A percentile compares a stretch with the other conserved stretches of the same genome.
Evolutionary conservation across 2,113 vertebrate species (phyloP).

Genomic region (Cacatua alba): DNA sequence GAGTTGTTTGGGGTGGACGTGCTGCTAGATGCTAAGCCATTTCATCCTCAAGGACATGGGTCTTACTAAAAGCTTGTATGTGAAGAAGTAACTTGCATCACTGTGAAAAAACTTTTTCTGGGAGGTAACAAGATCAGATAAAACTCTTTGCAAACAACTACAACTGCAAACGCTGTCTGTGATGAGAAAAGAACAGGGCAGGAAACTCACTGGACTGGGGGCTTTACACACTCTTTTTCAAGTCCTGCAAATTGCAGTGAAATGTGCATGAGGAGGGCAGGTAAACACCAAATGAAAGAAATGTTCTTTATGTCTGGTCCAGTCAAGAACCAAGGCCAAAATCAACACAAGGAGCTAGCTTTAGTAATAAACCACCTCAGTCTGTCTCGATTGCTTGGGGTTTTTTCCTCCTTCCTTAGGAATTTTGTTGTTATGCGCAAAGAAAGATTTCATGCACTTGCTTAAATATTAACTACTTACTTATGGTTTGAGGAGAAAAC

Average conservation of each 20-base stretch:
- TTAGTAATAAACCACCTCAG: conserved; percentile 10
- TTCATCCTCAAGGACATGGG: not conserved
- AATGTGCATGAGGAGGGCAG: not conserved
- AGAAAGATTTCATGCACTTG: not conserved
- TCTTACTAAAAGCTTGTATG: not conserved
- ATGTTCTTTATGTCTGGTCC: not conserved
- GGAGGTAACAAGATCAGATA: not conserved
- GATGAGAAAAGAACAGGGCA: not conserved
- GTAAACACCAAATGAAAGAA: not conserved
- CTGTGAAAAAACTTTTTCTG: not conserved
- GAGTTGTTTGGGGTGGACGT: not conserved
- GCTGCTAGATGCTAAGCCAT: not conserved
- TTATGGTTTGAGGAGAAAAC: not conserved
- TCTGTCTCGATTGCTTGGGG: not conserved
- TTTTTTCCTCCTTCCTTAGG: not conserved
- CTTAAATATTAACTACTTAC: conserved; percentile 8
- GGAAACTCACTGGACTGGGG: not conserved
- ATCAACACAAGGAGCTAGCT: not conserved
- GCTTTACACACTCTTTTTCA: not conserved
- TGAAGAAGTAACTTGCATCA: not conserved
- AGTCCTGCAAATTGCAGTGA: not conserved
- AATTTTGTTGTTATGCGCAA: not conserved
- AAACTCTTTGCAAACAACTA: not conserved
- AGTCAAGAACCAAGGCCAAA: conserved; percentile 7
- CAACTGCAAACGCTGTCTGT: not conserved